A percentile compares a stretch with the other conserved stretches of the same genome.
Conservation (phyloP, 2,797 vertebrate genomes). For the Sebastes kiyomatsui region DNA sequence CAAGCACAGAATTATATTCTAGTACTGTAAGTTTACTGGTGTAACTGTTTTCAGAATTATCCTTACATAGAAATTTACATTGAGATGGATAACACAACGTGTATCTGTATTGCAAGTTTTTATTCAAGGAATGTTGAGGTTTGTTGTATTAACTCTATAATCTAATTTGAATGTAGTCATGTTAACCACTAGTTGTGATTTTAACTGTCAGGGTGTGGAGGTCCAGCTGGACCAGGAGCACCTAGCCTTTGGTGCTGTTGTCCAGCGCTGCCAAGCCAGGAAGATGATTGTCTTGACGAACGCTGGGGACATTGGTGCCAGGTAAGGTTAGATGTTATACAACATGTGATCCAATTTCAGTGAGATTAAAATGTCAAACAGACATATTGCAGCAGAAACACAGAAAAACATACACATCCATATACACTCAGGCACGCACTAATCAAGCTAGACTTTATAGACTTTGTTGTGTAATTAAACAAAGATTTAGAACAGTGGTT, state of each 20-base stretch:
- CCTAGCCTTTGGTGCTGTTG: conserved; percentile 87
- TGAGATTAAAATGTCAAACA: not conserved
- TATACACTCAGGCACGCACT: not conserved
- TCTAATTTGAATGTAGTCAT: not conserved
- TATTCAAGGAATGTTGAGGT: not conserved
- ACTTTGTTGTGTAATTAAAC: not conserved
- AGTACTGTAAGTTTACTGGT: not conserved
- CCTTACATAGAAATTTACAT: not conserved
- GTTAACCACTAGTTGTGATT: not conserved
- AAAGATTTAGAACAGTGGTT: not conserved
- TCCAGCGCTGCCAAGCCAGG: conserved; percentile 76
- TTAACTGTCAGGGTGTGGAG: conserved; percentile 72
- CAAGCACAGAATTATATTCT: not conserved
- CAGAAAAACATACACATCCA: not conserved
- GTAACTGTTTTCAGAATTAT: not conserved
- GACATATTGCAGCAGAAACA: not conserved
- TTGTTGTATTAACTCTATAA: not conserved
- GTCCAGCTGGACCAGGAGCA: conserved; percentile 86
- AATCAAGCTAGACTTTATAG: not conserved
- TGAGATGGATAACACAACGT: not conserved
- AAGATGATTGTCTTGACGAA: conserved; percentile 84
- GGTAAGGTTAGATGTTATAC: conserved; percentile 65
- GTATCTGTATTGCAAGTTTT: not conserved
- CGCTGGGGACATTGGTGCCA: conserved; percentile 84
- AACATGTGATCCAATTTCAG: not conserved